phyloP scores from a whole-genome alignment of 1,140 invertebrate genomes.

The Bemisia tabaci region DNA sequence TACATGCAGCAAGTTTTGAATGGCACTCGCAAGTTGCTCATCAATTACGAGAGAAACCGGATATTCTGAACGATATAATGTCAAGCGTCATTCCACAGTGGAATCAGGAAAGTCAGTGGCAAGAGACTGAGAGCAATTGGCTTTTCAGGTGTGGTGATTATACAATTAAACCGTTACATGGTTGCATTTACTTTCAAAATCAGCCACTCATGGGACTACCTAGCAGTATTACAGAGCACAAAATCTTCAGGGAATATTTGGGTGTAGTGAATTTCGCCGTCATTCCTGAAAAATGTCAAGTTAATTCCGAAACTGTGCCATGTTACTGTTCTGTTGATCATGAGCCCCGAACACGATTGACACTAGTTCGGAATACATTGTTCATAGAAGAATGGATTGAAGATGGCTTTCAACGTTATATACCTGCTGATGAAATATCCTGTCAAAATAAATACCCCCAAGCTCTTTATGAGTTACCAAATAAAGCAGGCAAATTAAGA shows the following conservation, averaged over 20 bases:
- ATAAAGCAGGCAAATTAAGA: neutral
- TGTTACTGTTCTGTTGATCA: neutral
- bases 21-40: neutral
- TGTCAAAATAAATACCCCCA: neutral
- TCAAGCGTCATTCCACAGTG: neutral
- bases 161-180: neutral
- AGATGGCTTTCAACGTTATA: neutral
- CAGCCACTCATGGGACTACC: neutral
- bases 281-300: neutral
- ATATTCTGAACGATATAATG: neutral
- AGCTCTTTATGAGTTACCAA: neutral
- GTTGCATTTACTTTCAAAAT: neutral
- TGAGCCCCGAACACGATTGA: neutral
- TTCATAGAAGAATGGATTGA: neutral
- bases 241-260: neutral
- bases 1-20: neutral
- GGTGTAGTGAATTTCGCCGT: neutral
- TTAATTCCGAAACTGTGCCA: neutral
- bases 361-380: neutral
- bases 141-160: neutral
- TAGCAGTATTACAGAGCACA: neutral
- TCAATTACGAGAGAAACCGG: neutral
- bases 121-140: neutral
- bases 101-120: neutral
- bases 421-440: neutral